Conservation (phyloP, 2,113 vertebrate genomes). For the Pomatostomus ruficeps region DNA sequence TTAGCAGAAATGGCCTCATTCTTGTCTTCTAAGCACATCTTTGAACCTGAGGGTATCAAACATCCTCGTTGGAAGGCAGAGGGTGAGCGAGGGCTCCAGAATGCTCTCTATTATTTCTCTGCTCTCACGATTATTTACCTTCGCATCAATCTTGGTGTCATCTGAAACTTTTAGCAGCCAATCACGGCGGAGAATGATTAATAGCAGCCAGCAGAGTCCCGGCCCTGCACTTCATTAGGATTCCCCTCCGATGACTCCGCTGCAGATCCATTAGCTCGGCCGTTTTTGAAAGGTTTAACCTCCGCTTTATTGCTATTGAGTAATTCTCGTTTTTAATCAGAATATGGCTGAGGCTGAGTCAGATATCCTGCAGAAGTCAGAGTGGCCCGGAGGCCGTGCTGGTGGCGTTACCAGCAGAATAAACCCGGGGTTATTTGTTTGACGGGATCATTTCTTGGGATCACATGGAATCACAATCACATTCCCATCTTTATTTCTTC, state of each 20-base stretch:
- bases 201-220: slow-evolving; percentile 26
- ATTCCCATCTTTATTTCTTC: neutral
- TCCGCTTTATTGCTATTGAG: slow-evolving; percentile 35
- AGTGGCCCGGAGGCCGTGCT: neutral
- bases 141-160: slow-evolving; percentile 35
- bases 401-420: neutral
- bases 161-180: slow-evolving; percentile 18
- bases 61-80: neutral
- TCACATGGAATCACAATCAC: neutral
- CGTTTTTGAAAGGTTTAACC: slow-evolving; percentile 51
- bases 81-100: neutral
- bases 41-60: neutral
- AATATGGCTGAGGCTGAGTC: neutral
- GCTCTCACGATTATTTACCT: slow-evolving; percentile 31
- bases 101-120: neutral
- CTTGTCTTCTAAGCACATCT: neutral
- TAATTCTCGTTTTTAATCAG: slow-evolving; percentile 18
- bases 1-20: neutral
- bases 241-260: slow-evolving; percentile 11
- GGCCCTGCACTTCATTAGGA: slow-evolving; percentile 41
- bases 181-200: slow-evolving; percentile 39
- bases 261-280: slow-evolving; percentile 36
- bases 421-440: neutral
- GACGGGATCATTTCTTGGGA: neutral
- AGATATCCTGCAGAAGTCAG: neutral